phyloP scores from a whole-genome alignment of 1,140 invertebrate genomes.

The Saccostrea glomerata region DNA sequence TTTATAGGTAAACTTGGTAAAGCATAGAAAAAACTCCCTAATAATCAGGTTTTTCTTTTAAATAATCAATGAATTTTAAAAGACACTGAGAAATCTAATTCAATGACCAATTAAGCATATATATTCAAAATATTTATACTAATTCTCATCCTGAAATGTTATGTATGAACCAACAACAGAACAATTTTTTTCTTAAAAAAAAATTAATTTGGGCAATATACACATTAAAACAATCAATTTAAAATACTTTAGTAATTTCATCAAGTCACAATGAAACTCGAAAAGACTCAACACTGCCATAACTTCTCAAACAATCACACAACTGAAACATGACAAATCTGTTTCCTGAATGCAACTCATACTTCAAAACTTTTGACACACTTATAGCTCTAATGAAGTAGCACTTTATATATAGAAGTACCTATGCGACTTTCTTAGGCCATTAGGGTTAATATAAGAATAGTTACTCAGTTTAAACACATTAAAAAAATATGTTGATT shows the following conservation, averaged over 20 bases:
- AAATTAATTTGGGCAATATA: too few species aligned
- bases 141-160: too few species aligned
- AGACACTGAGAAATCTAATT: too few species aligned
- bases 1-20: too few species aligned
- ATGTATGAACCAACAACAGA: too few species aligned
- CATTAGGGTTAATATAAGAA: constrained; percentile 19
- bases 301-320: constrained; percentile 2
- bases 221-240: too few species aligned
- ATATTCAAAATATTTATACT: too few species aligned
- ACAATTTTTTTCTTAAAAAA: too few species aligned
- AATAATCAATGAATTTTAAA: too few species aligned
- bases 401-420: not conserved
- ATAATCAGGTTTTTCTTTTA: too few species aligned
- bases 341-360: constrained; percentile 11
- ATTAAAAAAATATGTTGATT: constrained; percentile 17
- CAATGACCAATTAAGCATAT: too few species aligned
- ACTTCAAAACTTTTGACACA: not conserved
- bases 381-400: constrained; percentile 8
- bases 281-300: not conserved
- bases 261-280: not conserved
- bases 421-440: not conserved
- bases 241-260: not conserved
- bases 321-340: constrained; percentile 36
- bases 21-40: too few species aligned
- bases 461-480: not conserved